These are phyloP conservation scores for Argyrosomus regius DNA, from an alignment of 2,797 vertebrate species.

Conservation along the genomic window DNA sequence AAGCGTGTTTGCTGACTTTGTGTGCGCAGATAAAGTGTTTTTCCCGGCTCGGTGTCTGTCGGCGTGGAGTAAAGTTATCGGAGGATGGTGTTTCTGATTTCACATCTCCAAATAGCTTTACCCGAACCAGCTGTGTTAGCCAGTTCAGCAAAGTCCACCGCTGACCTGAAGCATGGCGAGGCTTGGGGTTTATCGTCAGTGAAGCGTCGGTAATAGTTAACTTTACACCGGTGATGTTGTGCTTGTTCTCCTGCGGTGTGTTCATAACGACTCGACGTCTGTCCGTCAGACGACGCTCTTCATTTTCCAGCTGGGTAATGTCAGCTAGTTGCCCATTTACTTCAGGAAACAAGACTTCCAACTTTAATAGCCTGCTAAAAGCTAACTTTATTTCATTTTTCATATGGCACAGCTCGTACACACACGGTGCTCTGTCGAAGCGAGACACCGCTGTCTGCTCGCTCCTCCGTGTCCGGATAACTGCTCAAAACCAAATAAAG, in stretches of 20 bases:
- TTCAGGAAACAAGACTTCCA: background rate
- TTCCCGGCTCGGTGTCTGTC: background rate
- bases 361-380: background rate
- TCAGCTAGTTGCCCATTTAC: background rate
- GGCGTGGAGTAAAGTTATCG: conserved; percentile 5
- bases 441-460: background rate
- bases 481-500: background rate
- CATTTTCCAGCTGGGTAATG: background rate
- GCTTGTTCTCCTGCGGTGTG: background rate
- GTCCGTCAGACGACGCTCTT: background rate
- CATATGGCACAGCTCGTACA: background rate
- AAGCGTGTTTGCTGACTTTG: conserved; percentile 31
- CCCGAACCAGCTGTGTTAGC: too few species aligned
- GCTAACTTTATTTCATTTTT: background rate
- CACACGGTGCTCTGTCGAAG: background rate
- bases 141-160: background rate
- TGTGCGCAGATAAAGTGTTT: background rate
- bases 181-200: background rate
- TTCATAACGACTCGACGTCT: background rate
- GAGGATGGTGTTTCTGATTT: conserved; percentile 2
- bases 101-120: background rate
- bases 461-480: background rate
- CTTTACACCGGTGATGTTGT: too few species aligned
- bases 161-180: background rate
- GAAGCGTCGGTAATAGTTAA: background rate